phyloP scores from a whole-genome alignment of 2,888 invertebrate genomes.

The Glyphotaelius pellucidus region DNA sequence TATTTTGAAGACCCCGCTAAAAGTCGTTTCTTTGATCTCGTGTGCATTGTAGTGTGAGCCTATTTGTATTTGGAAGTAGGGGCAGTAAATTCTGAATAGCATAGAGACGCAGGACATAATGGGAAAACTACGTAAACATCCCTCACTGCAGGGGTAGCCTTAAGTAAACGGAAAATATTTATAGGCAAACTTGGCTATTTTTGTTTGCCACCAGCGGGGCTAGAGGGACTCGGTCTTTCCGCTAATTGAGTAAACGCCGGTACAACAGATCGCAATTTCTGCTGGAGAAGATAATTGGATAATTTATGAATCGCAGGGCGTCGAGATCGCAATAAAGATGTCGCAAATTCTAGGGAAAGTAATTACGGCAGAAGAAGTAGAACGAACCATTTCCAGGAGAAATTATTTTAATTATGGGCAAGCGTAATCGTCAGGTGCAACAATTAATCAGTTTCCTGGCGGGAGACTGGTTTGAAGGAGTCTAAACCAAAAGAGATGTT shows the following conservation, averaged over 20 bases:
- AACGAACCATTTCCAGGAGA: background rate
- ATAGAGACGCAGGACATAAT: conserved; percentile 23
- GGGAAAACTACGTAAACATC: conserved; percentile 18
- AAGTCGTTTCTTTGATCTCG: background rate
- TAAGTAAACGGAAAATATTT: conserved; percentile 39
- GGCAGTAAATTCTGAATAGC: conserved; percentile 10
- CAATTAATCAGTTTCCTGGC: background rate
- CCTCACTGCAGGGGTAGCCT: conserved; percentile 14
- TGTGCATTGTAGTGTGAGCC: background rate
- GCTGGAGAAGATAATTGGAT: conserved; percentile 25
- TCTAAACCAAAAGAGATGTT: background rate
- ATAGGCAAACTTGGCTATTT: conserved; percentile 19
- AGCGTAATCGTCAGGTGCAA: background rate
- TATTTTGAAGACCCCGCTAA: background rate
- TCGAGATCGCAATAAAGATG: background rate
- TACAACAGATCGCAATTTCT: conserved; percentile 9
- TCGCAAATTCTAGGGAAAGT: background rate
- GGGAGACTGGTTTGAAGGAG: background rate
- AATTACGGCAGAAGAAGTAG: background rate
- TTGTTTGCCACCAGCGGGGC: background rate
- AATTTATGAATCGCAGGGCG: conserved; percentile 5
- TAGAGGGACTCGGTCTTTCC: background rate
- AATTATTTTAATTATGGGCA: background rate
- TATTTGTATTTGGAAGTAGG: background rate
- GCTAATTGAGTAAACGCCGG: conserved; percentile 25